phyloP scores from a whole-genome alignment of 2,113 vertebrate genomes.

The Pedetes capensis region DNA sequence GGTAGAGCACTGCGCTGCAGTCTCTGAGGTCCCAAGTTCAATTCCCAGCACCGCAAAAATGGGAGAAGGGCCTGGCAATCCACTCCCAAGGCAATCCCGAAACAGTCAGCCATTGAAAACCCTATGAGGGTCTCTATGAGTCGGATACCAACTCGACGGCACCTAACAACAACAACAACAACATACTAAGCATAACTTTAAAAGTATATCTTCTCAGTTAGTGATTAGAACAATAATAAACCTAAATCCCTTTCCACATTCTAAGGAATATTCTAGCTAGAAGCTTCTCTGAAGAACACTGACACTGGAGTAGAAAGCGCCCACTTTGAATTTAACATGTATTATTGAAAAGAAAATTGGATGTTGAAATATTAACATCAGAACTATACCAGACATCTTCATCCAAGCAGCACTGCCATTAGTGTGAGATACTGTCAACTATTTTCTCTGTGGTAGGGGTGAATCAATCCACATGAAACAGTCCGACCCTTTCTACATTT shows the following conservation, averaged over 20 bases:
- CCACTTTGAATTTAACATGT: background rate
- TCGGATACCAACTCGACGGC: too few species aligned
- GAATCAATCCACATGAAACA: background rate
- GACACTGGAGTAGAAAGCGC: background rate
- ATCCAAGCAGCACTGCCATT: too few species aligned
- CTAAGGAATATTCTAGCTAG: background rate
- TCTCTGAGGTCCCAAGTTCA: too few species aligned
- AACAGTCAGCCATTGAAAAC: too few species aligned
- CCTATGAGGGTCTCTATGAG: too few species aligned
- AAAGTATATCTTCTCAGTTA: background rate
- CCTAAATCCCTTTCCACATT: background rate
- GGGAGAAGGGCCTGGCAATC: too few species aligned
- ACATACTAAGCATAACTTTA: too few species aligned
- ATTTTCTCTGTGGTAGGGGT: background rate
- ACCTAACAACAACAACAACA: too few species aligned
- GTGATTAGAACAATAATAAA: background rate
- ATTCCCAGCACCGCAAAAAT: too few species aligned
- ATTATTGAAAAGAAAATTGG: background rate
- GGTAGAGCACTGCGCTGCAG: too few species aligned
- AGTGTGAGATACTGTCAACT: background rate
- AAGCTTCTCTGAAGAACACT: background rate
- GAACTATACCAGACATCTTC: accelerated
- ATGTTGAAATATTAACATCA: background rate
- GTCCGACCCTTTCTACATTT: background rate
- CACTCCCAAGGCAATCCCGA: too few species aligned